Conservation (phyloP, 2,113 vertebrate species). For the Cephalophus harveyi region DNA sequence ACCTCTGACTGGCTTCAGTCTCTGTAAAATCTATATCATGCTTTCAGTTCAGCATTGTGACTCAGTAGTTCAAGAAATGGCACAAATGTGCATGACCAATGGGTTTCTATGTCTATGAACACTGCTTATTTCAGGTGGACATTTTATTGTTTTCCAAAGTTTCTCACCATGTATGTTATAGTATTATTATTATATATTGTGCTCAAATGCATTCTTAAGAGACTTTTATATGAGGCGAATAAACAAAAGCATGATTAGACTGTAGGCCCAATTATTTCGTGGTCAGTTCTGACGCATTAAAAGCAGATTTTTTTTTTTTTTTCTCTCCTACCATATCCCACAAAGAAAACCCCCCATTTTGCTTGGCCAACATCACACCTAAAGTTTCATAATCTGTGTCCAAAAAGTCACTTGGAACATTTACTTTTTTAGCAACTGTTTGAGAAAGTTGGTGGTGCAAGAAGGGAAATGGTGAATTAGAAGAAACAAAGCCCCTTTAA, state of each 20-base stretch:
- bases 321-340: not conserved
- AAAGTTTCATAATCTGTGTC: slow-evolving; percentile 36
- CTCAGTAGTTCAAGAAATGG: slow-evolving; percentile 87
- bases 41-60: slow-evolving; percentile 90
- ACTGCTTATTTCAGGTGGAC: slow-evolving; percentile 92
- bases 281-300: not conserved
- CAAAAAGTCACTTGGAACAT: not conserved
- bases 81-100: slow-evolving; percentile 94
- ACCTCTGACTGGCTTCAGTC: slow-evolving; percentile 88
- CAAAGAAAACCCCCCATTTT: not conserved
- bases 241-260: slow-evolving; percentile 95
- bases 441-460: not conserved
- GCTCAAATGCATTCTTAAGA: slow-evolving; percentile 94
- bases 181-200: slow-evolving; percentile 99
- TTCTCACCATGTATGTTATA: slow-evolving; percentile 98
- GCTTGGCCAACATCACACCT: not conserved
- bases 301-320: not conserved
- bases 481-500: not conserved
- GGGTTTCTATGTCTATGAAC: slow-evolving; percentile 89
- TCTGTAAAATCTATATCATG: slow-evolving; percentile 90
- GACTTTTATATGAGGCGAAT: slow-evolving; percentile 99
- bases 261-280: slow-evolving; percentile 25
- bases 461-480: not conserved
- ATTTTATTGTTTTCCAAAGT: slow-evolving; percentile 88
- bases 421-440: not conserved